Base-by-base conservation (phyloP, 2,888 invertebrate species). In the Eubasilissa splendida region DNA sequence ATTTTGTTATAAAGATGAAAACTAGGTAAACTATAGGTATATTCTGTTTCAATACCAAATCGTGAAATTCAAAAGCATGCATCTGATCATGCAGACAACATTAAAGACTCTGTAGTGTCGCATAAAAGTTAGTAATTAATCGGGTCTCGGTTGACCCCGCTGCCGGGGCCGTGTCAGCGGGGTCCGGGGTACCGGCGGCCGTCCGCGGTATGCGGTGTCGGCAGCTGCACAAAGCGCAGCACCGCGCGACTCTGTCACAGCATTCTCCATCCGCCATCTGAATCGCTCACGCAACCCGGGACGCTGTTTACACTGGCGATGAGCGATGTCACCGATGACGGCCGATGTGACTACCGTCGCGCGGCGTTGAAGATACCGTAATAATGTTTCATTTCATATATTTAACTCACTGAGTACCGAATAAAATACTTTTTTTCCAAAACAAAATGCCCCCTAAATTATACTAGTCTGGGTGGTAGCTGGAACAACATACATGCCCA, bases 221-320 rank as follows among this genome's bases (percentile, higher is more conserved):
- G 68, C 68, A 60, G 77, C 70, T 11, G 50, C 53, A 70, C 77
- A 77, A 77, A 77, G 77, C 59, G 11, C 22, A 14, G 53, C 54
- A 12, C 22, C 11, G 10, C 14, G n/a, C 22, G 50, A 52, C 9
- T 52, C 68, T 22, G 70, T 70, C 70, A 70, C 11, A 70, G 53
- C 52, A 70, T 11, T 50, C 70, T 53, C 68, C 52, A 3, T 53
- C 68, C 52, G 5, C 52, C 68, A 50, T n/a, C 1, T 12, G 8
- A 22, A 8, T 53, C 12, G 58, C 31, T 14, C 7, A 31, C 56
- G 53, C 14, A 10, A 14, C 54, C 53, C 53, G 11, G 52, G 9
- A 12, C 2, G 9, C 33, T 56, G 71, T 73, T 73, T 73, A 56
- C 58, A 12, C 56, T 33, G 71, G 12, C 71, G 71, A 58, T 73